These are phyloP conservation scores for Antrozous pallidus DNA, from an alignment of 2,797 vertebrate species.

Conservation along the genomic window DNA sequence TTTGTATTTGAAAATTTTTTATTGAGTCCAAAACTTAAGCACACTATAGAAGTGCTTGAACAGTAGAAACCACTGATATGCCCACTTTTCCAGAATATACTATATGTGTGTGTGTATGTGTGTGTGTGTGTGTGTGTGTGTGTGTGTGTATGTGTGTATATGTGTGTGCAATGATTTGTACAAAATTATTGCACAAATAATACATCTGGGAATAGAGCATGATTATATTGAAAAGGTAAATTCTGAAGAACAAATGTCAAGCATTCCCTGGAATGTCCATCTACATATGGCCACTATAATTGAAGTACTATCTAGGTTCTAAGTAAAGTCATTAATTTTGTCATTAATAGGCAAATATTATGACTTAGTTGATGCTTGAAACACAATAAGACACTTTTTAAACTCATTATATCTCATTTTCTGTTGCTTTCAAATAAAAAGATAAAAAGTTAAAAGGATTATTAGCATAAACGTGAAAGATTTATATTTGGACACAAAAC, in stretches of 20 bases:
- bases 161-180: neutral
- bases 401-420: neutral
- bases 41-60: neutral
- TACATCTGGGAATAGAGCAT: neutral
- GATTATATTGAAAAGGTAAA: neutral
- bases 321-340: neutral
- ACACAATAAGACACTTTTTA: neutral
- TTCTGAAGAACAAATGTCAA: neutral
- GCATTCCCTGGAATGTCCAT: neutral
- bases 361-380: neutral
- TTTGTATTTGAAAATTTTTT: conserved; percentile 4
- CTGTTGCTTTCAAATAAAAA: neutral
- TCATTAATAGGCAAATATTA: neutral
- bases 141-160: too few relatives aligned
- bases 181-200: neutral
- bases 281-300: neutral
- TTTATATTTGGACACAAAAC: neutral
- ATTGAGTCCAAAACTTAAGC: conserved; percentile 4
- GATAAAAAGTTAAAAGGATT: neutral
- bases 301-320: neutral
- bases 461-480: neutral
- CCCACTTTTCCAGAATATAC: neutral
- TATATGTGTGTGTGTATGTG: too few relatives aligned
- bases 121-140: too few relatives aligned
- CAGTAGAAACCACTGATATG: neutral